Base-by-base conservation (phyloP, 2,113 vertebrate species). In the Tonatia bakeri region DNA sequence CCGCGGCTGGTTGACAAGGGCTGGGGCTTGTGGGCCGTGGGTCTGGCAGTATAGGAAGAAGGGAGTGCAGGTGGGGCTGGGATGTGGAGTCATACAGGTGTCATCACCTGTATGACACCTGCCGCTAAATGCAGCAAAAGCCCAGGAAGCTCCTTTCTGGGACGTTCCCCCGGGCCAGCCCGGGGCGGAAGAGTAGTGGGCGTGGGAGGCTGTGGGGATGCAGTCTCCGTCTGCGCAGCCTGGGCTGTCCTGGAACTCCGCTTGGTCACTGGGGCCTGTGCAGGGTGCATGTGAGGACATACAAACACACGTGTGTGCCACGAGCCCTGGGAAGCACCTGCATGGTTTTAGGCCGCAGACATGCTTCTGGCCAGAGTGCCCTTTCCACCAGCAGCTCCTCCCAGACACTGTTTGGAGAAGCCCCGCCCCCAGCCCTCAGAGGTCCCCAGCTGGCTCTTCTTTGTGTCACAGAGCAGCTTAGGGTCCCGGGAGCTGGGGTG, bases 1-100 rank as follows among this genome's bases (percentile, higher is more conserved):
- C 12, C 2, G 1, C 7, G 36, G 85, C 38, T 59, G 52, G 31
- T 22, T 36, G 50, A 45, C 40, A 38, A 76, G 26, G 36, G 59
- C 36, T 3, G 59, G 43, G 70, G 31, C 65, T 40, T 1, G 4
- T 5, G 6, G 65, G 52, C 28, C 8, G 0, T 8, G 13, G 54
- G 36, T 14, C 36, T 75, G 59, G 79, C 1, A 5, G 13, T 15
- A 9, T 3, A 0, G 52, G 75, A 45, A 73, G 73, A 24, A 84
- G 43, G 38, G 43, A 28, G 43, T 1, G 0, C 1, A 10, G 13
- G 13, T 7, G 1, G 33, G 45, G 16, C 12, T 3, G 40, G 61
- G 45, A 28, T 15, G 0, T 1, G 38, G 91, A 24, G 93, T 22
- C 17, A 28, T n/a, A 8, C 36, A 26, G 10, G 13, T 22, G 33